Evolutionary conservation across 2,888 invertebrate genomes (phyloP), one percentile per base, ranked within the genome.

Genomic region (Dicyrtomina minuta): DNA sequence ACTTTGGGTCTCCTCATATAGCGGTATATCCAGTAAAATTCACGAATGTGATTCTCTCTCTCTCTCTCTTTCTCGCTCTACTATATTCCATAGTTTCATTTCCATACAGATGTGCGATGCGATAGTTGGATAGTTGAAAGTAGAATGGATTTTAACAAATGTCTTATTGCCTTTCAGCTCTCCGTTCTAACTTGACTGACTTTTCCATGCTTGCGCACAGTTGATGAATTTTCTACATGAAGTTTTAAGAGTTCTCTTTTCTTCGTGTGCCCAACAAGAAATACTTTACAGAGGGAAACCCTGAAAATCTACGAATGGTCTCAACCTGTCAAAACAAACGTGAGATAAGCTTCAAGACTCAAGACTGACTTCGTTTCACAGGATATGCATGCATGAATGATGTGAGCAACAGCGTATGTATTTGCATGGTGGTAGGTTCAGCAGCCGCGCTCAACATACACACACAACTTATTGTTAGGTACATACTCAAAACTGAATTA

Each of bases 291-390:
- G 62, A 49, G 51, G 15, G 51, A 65, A 56, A 41, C 55, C 56
- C 65, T 67, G 67, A 67, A 71, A 71, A 71, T 68, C 68, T 68
- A 71, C 71, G 66, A 71, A 65, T 71, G 71, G 68, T 66, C 68
- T 66, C 62, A 61, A 68, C 64, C 70, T 71, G 71, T 71, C 71
- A 71, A 71, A 71, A 71, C 65, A 71, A 71, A 71, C 68, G 71
- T 71, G 71, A 71, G 71, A 68, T 68, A 71, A 68, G 66, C 66
- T 56, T 71, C 60, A 61, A 70, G 66, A 64, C 64, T 71, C 60
- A 61, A 70, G 66, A 64, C 64, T 68, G 59, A 68, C 62, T 51
- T 51, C 51, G 46, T 49, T 61, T 43, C 70, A 70, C 70, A 70
- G 70, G 70, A 70, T 70, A 70, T 66, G 70, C 61, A 70, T 70